Evolutionary conservation across 1,140 invertebrate species (phyloP), one percentile per base, ranked within the genome.

Genomic region (Aphidius gifuensis): DNA sequence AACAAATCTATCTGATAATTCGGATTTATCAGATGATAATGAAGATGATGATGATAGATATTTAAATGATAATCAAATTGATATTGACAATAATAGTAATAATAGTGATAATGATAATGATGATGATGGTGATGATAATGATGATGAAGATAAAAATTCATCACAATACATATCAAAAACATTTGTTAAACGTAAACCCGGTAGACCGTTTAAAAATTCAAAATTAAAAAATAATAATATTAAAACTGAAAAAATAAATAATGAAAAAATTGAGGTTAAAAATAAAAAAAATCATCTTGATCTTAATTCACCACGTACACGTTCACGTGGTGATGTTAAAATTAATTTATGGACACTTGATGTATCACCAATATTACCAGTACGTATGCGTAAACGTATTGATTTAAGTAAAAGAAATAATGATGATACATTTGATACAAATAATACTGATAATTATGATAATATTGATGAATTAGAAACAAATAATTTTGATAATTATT

Each of bases 281-380:
- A 21, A 47, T 54, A 7, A 49, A 45, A 69, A 9, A 70, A 71
- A 57, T 69, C 68, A 46, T 59, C 56, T 49, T 32, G 84, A 85
- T 80, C 68, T 82, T 6, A 83, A 88, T 66, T 88, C 86, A 67
- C 90, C 89, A 9, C 82, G 89, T 56, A 91, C 90, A 9, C 82
- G 90, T n/a, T 92, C 90, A 1, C 82, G 89, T 23, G 90, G 90
- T 42, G 85, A 87, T n/a, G 88, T 91, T 7, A 86, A 88, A 69
- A 91, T 92, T 53, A 89, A 92, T 83, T 76, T 92, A 2, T 93
- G 91, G 90, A 90, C 89, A 3, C 77, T 92, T 60, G 90, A 92
- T 76, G 86, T 86, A 1, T 88, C 85, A 76, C 88, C 88, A 0
- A 85, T 88, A 61, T 68, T 85, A 32, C 86, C 86, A 0, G 81